phyloP scores from a whole-genome alignment of 2,113 vertebrate genomes.

The Polyodon spathula region DNA sequence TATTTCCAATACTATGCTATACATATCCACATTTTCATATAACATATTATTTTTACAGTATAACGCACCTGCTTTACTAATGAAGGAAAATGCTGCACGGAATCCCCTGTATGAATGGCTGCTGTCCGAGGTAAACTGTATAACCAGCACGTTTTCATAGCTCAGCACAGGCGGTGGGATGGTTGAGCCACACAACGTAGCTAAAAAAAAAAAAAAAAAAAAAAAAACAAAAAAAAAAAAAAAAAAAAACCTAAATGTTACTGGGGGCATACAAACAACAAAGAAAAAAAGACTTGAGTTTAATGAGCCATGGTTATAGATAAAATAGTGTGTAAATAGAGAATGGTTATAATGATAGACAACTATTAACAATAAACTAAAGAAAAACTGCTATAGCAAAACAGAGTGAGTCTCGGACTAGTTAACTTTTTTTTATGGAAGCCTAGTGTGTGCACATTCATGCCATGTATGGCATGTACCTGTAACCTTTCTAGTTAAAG shows the following conservation, averaged over 20 bases:
- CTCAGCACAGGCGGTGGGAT: constrained; percentile 57
- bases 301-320: no score
- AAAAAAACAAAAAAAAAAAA: constrained; percentile 1
- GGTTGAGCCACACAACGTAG: constrained; percentile 51
- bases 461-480: no score
- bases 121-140: constrained; percentile 60
- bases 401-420: no score
- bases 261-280: no score
- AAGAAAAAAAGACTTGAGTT: no score
- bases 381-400: no score
- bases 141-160: constrained; percentile 52
- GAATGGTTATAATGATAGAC: no score
- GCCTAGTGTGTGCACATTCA: no score
- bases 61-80: constrained; percentile 50
- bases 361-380: no score
- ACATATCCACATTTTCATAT: neutral
- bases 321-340: no score
- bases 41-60: neutral
- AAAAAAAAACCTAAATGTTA: neutral
- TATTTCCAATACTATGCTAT: no score
- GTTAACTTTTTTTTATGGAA: neutral
- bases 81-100: constrained; percentile 53
- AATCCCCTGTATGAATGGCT: constrained; percentile 56
- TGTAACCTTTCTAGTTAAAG: no score
- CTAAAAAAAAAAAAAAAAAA: constrained; percentile 31